These are phyloP conservation scores for Heloderma charlesbogerti DNA, from an alignment of 2,113 vertebrate genomes.

Conservation along the genomic window DNA sequence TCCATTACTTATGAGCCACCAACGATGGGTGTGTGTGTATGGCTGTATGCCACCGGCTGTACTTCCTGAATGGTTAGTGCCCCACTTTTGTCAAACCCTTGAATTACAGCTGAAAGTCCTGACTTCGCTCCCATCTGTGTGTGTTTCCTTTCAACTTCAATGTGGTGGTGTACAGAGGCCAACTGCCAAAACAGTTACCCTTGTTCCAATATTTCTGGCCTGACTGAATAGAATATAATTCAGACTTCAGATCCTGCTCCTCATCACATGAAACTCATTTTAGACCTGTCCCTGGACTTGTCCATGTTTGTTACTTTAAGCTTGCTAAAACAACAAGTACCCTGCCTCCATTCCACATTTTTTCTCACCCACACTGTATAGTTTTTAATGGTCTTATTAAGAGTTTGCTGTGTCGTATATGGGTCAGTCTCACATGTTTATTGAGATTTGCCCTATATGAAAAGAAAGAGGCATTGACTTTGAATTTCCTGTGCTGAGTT, in stretches of 20 bases:
- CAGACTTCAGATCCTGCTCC: background rate
- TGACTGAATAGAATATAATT: background rate
- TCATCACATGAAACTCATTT: background rate
- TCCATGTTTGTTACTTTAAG: background rate
- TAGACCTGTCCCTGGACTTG: background rate
- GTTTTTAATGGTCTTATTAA: background rate
- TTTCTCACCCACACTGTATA: background rate
- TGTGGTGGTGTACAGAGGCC: no score
- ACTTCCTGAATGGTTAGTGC: no score
- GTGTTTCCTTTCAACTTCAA: no score
- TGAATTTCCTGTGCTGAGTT: no score
- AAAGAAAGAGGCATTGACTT: background rate
- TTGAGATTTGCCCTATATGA: background rate
- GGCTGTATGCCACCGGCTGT: no score
- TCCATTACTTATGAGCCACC: no score
- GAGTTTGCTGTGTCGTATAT: background rate
- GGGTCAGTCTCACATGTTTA: background rate
- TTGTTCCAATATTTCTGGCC: no score
- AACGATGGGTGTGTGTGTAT: no score
- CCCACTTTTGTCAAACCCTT: no score
- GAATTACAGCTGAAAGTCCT: no score
- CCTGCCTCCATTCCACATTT: background rate
- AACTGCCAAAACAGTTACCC: no score
- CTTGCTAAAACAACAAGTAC: background rate
- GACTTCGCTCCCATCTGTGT: no score